These are phyloP conservation scores for Dromococcyx pavoninus DNA, from an alignment of 2,797 vertebrate species.

Conservation along the genomic window DNA sequence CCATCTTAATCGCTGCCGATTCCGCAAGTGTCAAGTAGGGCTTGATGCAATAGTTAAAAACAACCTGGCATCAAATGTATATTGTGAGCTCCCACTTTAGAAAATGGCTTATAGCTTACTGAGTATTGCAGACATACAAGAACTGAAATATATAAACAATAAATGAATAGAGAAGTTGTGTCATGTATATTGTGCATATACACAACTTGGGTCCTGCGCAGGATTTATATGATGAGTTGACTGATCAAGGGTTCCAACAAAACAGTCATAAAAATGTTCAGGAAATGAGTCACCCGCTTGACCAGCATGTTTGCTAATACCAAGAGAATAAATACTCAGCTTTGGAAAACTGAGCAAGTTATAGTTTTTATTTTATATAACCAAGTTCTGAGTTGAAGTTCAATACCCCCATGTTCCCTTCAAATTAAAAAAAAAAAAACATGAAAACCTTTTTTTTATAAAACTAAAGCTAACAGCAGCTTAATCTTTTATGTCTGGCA, in stretches of 20 bases:
- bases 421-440: background rate
- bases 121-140: background rate
- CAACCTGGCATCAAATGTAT: background rate
- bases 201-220: background rate
- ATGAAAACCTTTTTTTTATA: background rate
- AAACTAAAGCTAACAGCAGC: background rate
- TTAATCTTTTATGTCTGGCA: background rate
- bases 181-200: background rate
- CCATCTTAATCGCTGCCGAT: background rate
- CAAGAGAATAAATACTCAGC: background rate
- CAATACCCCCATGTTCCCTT: background rate
- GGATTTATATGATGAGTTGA: background rate
- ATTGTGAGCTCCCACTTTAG: background rate
- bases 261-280: background rate
- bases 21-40: background rate
- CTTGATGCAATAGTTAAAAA: background rate
- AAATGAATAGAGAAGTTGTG: background rate
- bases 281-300: background rate
- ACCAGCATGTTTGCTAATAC: background rate
- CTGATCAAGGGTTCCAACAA: background rate
- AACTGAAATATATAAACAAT: background rate
- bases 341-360: background rate
- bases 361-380: constrained; percentile 23
- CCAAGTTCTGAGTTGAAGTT: background rate
- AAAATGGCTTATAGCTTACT: background rate